These are phyloP conservation scores for Sussaba pulchella DNA, from an alignment of 2,888 invertebrate genomes.

Conservation along the genomic window DNA sequence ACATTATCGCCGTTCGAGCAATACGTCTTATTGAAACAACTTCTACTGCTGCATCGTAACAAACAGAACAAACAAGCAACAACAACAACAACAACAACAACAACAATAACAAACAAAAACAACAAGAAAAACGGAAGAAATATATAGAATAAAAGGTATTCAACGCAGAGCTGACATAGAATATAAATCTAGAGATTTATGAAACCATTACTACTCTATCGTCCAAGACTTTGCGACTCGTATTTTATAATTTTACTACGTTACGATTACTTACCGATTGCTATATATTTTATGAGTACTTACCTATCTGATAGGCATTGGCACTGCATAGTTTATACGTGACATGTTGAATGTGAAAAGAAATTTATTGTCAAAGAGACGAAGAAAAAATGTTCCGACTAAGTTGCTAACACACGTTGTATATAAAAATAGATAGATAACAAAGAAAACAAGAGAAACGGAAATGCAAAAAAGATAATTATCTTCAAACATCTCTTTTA, in stretches of 20 bases:
- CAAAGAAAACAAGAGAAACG: conserved; percentile 54
- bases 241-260: conserved; percentile 83
- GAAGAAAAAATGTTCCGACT: conserved; percentile 70
- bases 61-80: conserved; percentile 49
- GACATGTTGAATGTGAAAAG: conserved; percentile 74
- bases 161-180: conserved; percentile 72
- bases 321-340: conserved; percentile 81
- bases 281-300: conserved; percentile 82
- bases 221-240: conserved; percentile 78
- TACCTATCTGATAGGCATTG: conserved; percentile 79
- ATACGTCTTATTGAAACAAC: conserved; percentile 68
- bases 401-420: conserved; percentile 76
- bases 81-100: conserved; percentile 29
- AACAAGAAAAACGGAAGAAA: conserved; percentile 20
- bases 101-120: conserved; percentile 24
- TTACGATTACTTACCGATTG: conserved; percentile 75
- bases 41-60: conserved; percentile 73
- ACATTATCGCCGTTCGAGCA: conserved; percentile 69
- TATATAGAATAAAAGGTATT: conserved; percentile 70
- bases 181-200: conserved; percentile 64
- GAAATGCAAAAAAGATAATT: conserved; percentile 62
- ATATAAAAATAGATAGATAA: conserved; percentile 72
- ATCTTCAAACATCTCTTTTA: conserved; percentile 59
- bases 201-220: conserved; percentile 70
- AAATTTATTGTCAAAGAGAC: conserved; percentile 69